A percentile compares a stretch with the other conserved stretches of the same genome.
These are phyloP conservation scores for Whitmania pigra DNA, from an alignment of 1,140 invertebrate genomes.

Conservation along the genomic window DNA sequence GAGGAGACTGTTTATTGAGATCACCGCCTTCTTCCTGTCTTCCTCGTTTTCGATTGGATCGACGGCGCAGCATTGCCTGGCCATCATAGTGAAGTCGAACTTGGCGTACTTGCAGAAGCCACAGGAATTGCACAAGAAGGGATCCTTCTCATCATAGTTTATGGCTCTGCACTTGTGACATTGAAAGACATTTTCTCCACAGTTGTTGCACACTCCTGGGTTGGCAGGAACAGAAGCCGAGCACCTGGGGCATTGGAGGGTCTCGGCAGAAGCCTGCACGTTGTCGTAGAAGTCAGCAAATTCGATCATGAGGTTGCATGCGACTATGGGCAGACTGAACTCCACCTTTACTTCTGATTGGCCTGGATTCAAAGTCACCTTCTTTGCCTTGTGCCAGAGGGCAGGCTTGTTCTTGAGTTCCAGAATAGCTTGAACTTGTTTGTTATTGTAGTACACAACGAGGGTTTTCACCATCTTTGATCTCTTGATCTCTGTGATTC, in stretches of 20 bases:
- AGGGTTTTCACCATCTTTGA: constrained; percentile 92
- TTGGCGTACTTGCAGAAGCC: constrained; percentile 99
- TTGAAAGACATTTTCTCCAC: constrained; percentile 96
- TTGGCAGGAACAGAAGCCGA: constrained; percentile 86
- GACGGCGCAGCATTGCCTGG: constrained; percentile 79
- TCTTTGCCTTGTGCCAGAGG: constrained; percentile 91
- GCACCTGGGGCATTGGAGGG: constrained; percentile 85
- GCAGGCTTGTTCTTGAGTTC: constrained; percentile 83
- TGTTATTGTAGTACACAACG: constrained; percentile 92
- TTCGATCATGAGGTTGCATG: constrained; percentile 97
- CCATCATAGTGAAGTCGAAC: constrained; percentile 82
- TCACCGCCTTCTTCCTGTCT: constrained; percentile 79
- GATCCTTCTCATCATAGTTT: constrained; percentile 98
- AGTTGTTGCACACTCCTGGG: constrained; percentile 91
- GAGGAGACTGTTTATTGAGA: constrained; percentile 70
- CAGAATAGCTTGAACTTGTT: constrained; percentile 85
- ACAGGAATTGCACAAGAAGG: constrained; percentile 93
- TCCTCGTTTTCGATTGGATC: constrained; percentile 94
- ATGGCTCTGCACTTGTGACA: constrained; percentile 94
- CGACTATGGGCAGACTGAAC: constrained; percentile 82
- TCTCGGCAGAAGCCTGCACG: constrained; percentile 57
- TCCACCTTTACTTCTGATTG: constrained; percentile 78
- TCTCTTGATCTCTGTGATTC: constrained; percentile 84
- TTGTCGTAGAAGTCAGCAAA: constrained; percentile 95
- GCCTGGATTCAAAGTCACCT: constrained; percentile 69